These are phyloP conservation scores for Myotis brandtii DNA, from an alignment of 2,113 vertebrate genomes.

Conservation along the genomic window DNA sequence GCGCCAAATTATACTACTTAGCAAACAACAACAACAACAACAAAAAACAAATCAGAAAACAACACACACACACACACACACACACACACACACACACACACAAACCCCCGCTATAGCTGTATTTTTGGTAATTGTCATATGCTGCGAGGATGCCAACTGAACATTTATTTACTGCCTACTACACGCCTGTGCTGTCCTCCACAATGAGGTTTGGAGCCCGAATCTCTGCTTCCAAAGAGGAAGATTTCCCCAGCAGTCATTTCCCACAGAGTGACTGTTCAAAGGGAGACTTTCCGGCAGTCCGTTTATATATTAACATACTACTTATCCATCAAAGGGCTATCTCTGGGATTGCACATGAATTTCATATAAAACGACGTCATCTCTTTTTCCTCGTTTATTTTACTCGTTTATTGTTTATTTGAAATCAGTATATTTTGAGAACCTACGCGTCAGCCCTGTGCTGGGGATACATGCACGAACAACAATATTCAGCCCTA, in stretches of 20 bases:
- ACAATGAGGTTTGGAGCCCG: not conserved
- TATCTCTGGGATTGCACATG: not conserved
- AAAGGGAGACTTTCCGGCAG: not conserved
- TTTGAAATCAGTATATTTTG: not conserved
- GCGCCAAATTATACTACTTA: not conserved
- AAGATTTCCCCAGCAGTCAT: not conserved
- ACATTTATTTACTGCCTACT: not conserved
- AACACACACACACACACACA: too few species aligned
- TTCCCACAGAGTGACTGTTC: constrained; percentile 1
- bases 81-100: too few species aligned
- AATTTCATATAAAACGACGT: not conserved
- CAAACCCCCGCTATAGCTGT: not conserved
- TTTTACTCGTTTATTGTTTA: not conserved
- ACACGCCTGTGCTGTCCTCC: not conserved
- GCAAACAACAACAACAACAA: not conserved
- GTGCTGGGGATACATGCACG: not conserved
- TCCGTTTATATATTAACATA: not conserved
- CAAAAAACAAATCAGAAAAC: too few species aligned
- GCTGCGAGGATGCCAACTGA: not conserved
- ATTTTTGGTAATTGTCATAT: not conserved
- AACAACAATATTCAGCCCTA: not conserved
- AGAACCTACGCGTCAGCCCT: not conserved
- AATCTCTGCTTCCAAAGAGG: constrained; percentile 29
- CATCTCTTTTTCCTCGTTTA: not conserved
- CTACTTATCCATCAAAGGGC: not conserved